phyloP scores from a whole-genome alignment of 2,113 vertebrate species.

The Notiomystis cincta region DNA sequence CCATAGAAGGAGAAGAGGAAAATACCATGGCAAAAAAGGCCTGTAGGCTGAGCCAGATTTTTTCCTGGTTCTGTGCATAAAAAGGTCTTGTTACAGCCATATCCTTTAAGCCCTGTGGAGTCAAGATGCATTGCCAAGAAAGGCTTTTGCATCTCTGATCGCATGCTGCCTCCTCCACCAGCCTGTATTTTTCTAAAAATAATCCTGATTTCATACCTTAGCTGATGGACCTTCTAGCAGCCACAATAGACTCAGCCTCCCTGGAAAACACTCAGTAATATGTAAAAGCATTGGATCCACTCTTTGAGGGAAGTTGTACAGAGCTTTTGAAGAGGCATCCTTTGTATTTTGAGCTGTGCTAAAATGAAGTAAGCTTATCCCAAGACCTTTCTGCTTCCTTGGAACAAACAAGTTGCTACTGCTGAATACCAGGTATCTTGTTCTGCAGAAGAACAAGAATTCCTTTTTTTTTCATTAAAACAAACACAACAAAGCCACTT shows the following conservation, averaged over 20 bases:
- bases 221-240: conserved; percentile 3
- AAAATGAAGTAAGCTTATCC: background rate
- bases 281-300: background rate
- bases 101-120: conserved; percentile 9
- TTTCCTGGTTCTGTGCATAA: background rate
- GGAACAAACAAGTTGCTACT: background rate
- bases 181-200: conserved; percentile 43
- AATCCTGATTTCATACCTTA: conserved; percentile 48
- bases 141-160: background rate
- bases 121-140: conserved; percentile 28
- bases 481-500: background rate
- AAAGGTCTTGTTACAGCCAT: background rate
- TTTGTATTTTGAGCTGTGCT: background rate
- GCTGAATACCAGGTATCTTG: background rate
- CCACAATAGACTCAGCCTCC: background rate
- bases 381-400: background rate
- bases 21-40: background rate
- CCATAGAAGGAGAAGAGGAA: conserved; percentile 26
- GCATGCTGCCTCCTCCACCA: background rate
- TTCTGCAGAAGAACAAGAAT: background rate
- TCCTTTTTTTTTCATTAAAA: background rate
- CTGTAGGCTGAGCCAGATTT: background rate
- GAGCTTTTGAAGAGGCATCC: background rate
- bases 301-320: background rate
- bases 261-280: background rate